A percentile compares a stretch with the other conserved stretches of the same genome.
phyloP scores from a whole-genome alignment of 2,888 invertebrate species.

The Aproaerema taeniolella region DNA sequence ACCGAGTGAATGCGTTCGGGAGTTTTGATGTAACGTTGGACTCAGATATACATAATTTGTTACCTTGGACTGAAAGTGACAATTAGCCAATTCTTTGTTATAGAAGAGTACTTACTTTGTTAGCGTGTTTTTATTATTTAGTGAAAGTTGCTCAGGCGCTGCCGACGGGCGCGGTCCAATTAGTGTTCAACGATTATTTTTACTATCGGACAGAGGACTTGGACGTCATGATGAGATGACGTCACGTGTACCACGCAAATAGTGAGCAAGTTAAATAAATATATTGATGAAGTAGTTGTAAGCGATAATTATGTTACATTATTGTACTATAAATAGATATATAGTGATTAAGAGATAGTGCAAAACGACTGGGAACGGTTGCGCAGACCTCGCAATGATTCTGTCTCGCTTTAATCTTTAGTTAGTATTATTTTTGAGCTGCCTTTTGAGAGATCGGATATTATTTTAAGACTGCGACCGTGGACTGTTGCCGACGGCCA shows the following conservation, averaged over 20 bases:
- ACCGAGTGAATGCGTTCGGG: conserved; percentile 23
- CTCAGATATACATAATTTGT: conserved; percentile 36
- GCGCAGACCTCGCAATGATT: conserved; percentile 39
- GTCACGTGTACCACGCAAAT: conserved; percentile 31
- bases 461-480: conserved; percentile 15
- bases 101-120: conserved; percentile 70
- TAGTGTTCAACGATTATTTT: conserved; percentile 65
- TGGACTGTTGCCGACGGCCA: conserved; percentile 13
- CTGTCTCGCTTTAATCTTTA: conserved; percentile 24
- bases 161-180: conserved; percentile 69
- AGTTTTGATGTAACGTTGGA: conserved; percentile 23
- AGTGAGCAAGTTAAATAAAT: conserved; percentile 48
- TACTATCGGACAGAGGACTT: conserved; percentile 51
- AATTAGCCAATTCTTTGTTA: conserved; percentile 68
- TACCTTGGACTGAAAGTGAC: conserved; percentile 50
- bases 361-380: conserved; percentile 74
- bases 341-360: conserved; percentile 68
- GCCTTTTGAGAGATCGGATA: conserved; percentile 34
- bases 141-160: conserved; percentile 76
- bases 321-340: conserved; percentile 59
- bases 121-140: conserved; percentile 69
- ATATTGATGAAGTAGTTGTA: conserved; percentile 59
- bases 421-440: conserved; percentile 34
- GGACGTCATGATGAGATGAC: conserved; percentile 27
- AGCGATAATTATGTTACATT: conserved; percentile 66